Conservation (phyloP, 2,888 invertebrate species). For the Hyles lineata region DNA sequence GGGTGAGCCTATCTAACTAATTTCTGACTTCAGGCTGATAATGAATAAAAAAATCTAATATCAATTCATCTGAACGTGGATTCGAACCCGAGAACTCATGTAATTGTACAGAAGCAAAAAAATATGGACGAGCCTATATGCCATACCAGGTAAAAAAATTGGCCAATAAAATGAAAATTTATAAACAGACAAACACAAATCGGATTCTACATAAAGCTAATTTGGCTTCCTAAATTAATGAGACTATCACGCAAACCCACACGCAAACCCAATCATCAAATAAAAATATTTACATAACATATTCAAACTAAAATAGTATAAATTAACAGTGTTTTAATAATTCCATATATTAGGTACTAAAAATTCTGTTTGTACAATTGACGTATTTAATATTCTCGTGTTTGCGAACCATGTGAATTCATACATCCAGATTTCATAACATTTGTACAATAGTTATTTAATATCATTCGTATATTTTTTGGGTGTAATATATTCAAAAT, state of each 20-base stretch:
- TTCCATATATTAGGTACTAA: slow-evolving; percentile 6
- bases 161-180: no score
- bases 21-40: no score
- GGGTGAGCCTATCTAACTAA: no score
- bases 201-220: background rate
- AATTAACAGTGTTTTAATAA: background rate
- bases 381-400: background rate
- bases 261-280: background rate
- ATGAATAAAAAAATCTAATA: no score
- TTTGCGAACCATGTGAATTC: slow-evolving; percentile 10
- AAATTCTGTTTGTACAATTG: slow-evolving; percentile 10
- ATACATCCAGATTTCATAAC: slow-evolving; percentile 8
- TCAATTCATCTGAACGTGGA: no score
- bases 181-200: no score
- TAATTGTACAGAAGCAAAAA: no score
- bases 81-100: no score
- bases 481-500: background rate
- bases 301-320: background rate
- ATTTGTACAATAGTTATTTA: slow-evolving; percentile 12
- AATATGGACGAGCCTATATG: no score
- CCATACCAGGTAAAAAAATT: no score
- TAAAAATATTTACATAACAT: background rate
- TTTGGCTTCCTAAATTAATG: background rate
- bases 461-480: background rate
- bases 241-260: background rate